These are phyloP conservation scores for Bubo bubo DNA, from an alignment of 2,113 vertebrate species.

Conservation along the genomic window DNA sequence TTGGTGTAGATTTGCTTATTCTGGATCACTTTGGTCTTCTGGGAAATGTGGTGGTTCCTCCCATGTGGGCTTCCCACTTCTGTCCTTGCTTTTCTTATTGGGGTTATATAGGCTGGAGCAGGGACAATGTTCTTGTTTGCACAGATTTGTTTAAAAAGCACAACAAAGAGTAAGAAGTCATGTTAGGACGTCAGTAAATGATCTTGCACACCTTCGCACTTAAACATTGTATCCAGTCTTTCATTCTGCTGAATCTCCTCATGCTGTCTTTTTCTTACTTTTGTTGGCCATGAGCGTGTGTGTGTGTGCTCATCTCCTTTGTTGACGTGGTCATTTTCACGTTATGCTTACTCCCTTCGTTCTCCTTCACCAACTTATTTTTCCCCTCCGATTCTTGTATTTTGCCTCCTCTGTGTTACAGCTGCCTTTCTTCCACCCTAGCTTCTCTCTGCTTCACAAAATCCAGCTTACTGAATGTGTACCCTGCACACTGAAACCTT, in stretches of 20 bases:
- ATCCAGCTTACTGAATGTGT: not conserved
- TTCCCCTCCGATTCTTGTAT: not conserved
- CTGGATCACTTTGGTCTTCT: not conserved
- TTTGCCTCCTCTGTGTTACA: not conserved
- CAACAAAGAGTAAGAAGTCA: not conserved
- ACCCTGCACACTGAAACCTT: not conserved
- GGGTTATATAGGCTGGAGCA: not conserved
- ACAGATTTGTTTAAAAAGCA: not conserved
- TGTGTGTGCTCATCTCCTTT: not conserved
- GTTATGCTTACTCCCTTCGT: not conserved
- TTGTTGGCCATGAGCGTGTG: not conserved
- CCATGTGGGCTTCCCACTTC: fast-evolving
- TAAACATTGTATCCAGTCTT: not conserved
- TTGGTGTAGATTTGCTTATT: not conserved
- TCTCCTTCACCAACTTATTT: not conserved
- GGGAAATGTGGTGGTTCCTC: not conserved
- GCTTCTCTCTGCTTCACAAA: not conserved
- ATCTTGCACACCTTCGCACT: not conserved
- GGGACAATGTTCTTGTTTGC: not conserved
- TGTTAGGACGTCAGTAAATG: not conserved
- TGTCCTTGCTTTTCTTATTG: not conserved
- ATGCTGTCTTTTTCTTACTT: not conserved
- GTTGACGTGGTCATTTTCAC: not conserved
- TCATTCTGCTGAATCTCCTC: not conserved
- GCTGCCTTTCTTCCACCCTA: not conserved